Conservation (phyloP, 2,797 vertebrate species). For the Hirundo rustica region DNA sequence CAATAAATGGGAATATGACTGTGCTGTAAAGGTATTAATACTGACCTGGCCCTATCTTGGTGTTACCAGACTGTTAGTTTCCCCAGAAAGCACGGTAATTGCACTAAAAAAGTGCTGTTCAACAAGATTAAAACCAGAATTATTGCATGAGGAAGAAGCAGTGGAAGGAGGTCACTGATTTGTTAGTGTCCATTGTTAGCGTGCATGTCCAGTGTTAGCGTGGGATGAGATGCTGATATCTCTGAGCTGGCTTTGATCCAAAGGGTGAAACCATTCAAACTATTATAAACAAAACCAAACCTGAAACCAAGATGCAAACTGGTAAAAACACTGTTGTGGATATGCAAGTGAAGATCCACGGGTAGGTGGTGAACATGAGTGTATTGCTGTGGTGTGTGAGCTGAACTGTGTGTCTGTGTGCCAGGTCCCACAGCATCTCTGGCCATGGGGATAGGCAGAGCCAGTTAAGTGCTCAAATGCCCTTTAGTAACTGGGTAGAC, state of each 20-base stretch:
- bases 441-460: background rate
- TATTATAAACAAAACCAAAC: background rate
- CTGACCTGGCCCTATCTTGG: background rate
- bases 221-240: background rate
- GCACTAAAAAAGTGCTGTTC: background rate
- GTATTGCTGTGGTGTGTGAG: background rate
- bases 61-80: background rate
- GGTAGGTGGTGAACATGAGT: rapidly evolving
- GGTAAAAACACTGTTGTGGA: background rate
- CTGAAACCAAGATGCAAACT: background rate
- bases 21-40: background rate
- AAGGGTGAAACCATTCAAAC: background rate
- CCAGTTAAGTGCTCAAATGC: background rate
- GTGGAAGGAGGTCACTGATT: background rate
- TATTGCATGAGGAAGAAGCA: background rate
- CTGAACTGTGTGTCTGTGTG: background rate
- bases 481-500: background rate
- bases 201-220: background rate
- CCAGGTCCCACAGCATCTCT: background rate
- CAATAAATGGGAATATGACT: background rate
- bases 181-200: background rate
- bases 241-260: background rate
- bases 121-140: background rate
- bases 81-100: background rate
- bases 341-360: background rate